Percentiles rank a stretch among this genome's conserved stretches.
phyloP scores from a whole-genome alignment of 2,888 invertebrate species.

The Serripes groenlandicus region DNA sequence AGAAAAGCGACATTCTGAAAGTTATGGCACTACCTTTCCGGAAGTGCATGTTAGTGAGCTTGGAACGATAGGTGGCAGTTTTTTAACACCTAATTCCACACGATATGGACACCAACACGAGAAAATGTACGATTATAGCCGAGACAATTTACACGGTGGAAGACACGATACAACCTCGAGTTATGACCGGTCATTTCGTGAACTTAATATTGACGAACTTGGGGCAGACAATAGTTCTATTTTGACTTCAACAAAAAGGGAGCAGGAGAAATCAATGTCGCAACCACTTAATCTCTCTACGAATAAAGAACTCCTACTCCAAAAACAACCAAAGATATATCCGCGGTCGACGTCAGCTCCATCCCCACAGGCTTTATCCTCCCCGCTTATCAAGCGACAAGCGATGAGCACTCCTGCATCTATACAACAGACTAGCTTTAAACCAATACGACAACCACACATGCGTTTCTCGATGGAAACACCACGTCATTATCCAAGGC shows the following conservation, averaged over 20 bases:
- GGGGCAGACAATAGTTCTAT: no score
- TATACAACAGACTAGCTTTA: background rate
- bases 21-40: slow-evolving; percentile 44
- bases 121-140: background rate
- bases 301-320: no score
- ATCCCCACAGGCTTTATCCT: no score
- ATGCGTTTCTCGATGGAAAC: background rate
- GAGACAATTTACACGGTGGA: background rate
- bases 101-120: no score
- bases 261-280: no score
- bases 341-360: background rate
- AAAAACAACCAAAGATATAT: background rate
- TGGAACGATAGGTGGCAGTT: no score
- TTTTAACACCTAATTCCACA: no score
- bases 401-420: background rate
- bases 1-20: background rate
- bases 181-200: slow-evolving; percentile 10
- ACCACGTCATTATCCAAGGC: background rate
- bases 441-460: background rate
- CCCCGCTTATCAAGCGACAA: no score
- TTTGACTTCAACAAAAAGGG: no score
- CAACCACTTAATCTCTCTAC: no score
- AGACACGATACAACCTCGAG: slow-evolving; percentile 2
- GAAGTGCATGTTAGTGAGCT: slow-evolving; percentile 30
- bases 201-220: background rate